phyloP scores from a whole-genome alignment of 2,888 invertebrate species.

The Anagyrus pseudococci region DNA sequence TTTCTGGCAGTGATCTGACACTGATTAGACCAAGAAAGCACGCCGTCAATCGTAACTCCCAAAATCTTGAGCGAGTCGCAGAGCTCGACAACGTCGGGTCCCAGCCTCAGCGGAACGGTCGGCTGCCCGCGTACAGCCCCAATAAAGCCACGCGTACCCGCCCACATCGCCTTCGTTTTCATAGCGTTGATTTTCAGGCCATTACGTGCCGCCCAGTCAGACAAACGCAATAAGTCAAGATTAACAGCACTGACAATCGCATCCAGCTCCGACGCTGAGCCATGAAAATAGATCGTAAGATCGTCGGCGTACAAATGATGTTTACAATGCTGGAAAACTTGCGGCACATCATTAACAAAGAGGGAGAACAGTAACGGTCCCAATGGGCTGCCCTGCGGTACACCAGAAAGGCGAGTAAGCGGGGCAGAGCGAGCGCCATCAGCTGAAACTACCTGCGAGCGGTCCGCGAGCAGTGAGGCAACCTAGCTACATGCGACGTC shows the following conservation, averaged over 20 bases:
- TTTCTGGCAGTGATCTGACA: background rate
- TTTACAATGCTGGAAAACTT: background rate
- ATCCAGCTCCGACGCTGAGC: background rate
- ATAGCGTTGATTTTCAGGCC: background rate
- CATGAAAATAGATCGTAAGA: background rate
- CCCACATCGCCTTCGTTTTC: conserved; percentile 6
- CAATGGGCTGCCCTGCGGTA: background rate
- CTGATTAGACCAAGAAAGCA: background rate
- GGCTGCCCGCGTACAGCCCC: background rate
- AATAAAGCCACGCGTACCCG: background rate
- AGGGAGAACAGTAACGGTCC: background rate
- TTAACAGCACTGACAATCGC: background rate
- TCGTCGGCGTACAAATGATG: background rate
- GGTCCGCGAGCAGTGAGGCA: background rate
- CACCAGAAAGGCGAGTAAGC: background rate
- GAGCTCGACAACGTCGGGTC: background rate
- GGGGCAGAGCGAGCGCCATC: background rate
- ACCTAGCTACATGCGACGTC: background rate
- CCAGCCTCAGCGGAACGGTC: background rate
- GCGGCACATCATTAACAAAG: background rate
- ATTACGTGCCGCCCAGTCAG: background rate
- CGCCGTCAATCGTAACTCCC: background rate
- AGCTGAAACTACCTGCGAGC: background rate
- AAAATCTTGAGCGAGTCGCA: conserved; percentile 2
- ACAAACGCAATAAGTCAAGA: background rate